Percentiles rank a stretch among this genome's conserved stretches.
Conservation (phyloP, 1,140 invertebrate genomes). For the Drosophila suzukii region DNA sequence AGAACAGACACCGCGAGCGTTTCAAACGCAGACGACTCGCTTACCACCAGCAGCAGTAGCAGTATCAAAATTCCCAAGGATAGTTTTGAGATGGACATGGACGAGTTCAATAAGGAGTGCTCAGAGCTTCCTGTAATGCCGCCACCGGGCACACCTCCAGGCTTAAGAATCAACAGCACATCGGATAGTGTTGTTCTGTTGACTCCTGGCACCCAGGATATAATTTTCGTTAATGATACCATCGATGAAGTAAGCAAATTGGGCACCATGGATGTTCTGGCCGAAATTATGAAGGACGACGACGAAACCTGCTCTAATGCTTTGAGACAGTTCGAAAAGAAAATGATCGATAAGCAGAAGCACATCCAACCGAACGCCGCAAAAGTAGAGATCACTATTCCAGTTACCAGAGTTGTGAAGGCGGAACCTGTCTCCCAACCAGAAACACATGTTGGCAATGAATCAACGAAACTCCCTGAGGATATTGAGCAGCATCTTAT, state of each 20-base stretch:
- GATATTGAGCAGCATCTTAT: conserved; percentile 60
- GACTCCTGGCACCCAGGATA: conserved; percentile 69
- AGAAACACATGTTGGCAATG: conserved; percentile 46
- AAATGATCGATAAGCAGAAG: conserved; percentile 50
- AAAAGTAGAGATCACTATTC: background rate
- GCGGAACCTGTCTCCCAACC: conserved; percentile 47
- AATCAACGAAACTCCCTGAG: conserved; percentile 58
- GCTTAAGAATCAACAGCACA: conserved; percentile 13
- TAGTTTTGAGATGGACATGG: conserved; percentile 44
- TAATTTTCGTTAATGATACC: conserved; percentile 73
- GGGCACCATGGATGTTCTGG: conserved; percentile 68
- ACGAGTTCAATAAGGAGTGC: conserved; percentile 20
- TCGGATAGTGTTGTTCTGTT: conserved; percentile 64
- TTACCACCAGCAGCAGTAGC: conserved; percentile 9
- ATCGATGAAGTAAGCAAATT: conserved; percentile 33
- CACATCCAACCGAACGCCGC: conserved; percentile 1
- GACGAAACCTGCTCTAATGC: conserved; percentile 48
- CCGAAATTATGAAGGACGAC: conserved; percentile 61
- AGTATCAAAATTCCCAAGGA: conserved; percentile 20
- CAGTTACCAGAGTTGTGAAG: conserved; percentile 24
- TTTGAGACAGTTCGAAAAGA: conserved; percentile 42
- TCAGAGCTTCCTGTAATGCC: conserved; percentile 16
- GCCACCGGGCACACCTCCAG: conserved; percentile 26
- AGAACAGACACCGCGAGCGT: conserved; percentile 52
- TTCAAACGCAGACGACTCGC: conserved; percentile 15